Evolutionary conservation across 2,797 vertebrate genomes (phyloP).

Genomic region (Holocentrus rufus): DNA sequence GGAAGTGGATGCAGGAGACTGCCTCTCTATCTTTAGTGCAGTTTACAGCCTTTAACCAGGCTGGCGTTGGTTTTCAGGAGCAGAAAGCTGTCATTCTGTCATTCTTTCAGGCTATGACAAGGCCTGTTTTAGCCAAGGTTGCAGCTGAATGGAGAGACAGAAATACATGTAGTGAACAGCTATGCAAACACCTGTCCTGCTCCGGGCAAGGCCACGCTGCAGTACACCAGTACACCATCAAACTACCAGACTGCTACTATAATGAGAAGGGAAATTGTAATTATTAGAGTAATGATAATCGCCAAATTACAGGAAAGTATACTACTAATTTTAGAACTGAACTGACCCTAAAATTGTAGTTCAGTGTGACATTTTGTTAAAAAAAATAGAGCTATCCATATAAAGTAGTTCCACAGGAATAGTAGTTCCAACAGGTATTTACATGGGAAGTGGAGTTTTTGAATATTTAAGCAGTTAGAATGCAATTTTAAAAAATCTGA

Average conservation of each 20-base stretch:
- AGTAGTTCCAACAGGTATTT: no score
- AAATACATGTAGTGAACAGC: conserved; percentile 68
- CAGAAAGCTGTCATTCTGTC: conserved; percentile 69
- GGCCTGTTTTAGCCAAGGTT: conserved; percentile 66
- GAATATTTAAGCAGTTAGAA: not conserved
- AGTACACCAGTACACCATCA: conserved; percentile 19
- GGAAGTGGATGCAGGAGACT: conserved; percentile 52
- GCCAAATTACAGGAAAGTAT: no score
- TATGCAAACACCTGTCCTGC: conserved; percentile 70
- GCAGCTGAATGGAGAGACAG: conserved; percentile 50
- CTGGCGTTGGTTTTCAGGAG: conserved; percentile 47
- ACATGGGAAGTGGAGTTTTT: not conserved
- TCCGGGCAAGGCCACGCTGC: conserved; percentile 30
- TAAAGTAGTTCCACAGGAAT: no score
- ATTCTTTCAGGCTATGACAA: conserved; percentile 61
- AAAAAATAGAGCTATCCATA: no score
- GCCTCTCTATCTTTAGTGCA: conserved; percentile 62
- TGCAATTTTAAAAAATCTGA: not conserved
- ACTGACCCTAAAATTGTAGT: no score
- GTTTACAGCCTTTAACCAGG: conserved; percentile 62
- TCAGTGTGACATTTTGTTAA: no score
- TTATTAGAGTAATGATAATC: no score
- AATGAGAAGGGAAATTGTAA: not conserved
- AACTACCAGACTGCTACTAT: not conserved
- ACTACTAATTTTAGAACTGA: no score